Evolutionary conservation across 1,140 invertebrate species (phyloP).

Genomic region (Neuroterus valhalla): DNA sequence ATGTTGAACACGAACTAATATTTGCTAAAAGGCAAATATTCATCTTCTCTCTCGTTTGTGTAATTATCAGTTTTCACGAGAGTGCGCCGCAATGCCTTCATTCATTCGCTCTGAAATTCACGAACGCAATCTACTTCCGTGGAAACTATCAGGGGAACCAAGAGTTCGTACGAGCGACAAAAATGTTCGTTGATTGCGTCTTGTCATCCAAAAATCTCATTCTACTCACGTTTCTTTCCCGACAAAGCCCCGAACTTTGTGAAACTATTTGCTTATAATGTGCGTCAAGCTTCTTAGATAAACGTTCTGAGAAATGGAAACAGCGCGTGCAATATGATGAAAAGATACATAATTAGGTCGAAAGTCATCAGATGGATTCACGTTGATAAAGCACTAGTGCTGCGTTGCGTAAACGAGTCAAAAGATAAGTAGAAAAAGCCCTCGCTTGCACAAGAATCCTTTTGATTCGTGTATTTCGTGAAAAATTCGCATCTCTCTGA

Average conservation of each 20-base stretch:
- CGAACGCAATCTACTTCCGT: slow-evolving; percentile 18
- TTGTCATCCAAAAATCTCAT: not conserved
- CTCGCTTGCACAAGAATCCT: not conserved
- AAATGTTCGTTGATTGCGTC: not conserved
- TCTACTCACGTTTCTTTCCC: not conserved
- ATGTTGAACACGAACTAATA: slow-evolving; percentile 17
- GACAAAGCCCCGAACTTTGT: no score
- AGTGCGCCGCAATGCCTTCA: slow-evolving; percentile 21
- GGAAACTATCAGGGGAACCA: slow-evolving; percentile 7
- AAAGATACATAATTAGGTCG: not conserved
- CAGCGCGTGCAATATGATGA: not conserved
- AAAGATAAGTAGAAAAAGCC: not conserved
- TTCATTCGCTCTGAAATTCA: slow-evolving; percentile 21
- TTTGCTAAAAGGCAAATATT: slow-evolving; percentile 28
- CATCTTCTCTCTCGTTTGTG: slow-evolving; percentile 27
- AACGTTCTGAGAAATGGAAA: not conserved
- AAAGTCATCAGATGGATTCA: not conserved
- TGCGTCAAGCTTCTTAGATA: not conserved
- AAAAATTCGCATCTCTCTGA: not conserved
- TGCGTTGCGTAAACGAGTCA: slow-evolving; percentile 4
- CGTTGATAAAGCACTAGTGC: not conserved
- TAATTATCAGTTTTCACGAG: slow-evolving; percentile 29
- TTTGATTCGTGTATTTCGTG: not conserved
- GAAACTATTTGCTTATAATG: no score
- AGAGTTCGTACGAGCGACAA: not conserved